These are phyloP conservation scores for Cydia fagiglandana DNA, from an alignment of 1,140 invertebrate species.

Conservation along the genomic window DNA sequence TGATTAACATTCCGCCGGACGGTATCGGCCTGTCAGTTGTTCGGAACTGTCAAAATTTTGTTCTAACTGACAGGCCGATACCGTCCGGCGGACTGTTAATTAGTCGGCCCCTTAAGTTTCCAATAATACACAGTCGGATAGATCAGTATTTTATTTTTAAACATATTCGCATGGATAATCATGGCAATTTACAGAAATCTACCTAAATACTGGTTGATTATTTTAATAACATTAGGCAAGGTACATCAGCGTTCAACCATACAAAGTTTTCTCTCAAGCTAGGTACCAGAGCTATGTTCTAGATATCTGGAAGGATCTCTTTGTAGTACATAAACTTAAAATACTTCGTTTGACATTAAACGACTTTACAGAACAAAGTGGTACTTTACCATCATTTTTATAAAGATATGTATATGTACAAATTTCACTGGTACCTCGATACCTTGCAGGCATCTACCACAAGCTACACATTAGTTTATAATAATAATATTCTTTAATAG, in stretches of 20 bases:
- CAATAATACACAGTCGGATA: not conserved
- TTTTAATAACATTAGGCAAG: conserved; percentile 23
- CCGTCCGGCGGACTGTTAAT: too few species aligned
- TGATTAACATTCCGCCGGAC: too few species aligned
- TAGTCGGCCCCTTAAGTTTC: too few species aligned
- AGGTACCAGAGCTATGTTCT: conserved; percentile 7
- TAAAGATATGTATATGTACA: conserved; percentile 25
- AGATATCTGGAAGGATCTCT: not conserved
- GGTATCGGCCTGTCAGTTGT: too few species aligned
- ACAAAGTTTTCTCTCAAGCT: not conserved
- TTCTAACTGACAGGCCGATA: too few species aligned
- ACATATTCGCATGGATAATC: conserved; percentile 19
- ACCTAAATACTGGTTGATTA: conserved; percentile 24
- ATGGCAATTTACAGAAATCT: conserved; percentile 30
- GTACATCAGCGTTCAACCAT: conserved; percentile 1
- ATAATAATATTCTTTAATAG: conserved; percentile 1
- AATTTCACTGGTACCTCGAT: conserved; percentile 18
- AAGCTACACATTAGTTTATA: conserved; percentile 17
- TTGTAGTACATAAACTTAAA: conserved; percentile 4
- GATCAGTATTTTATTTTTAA: conserved; percentile 32
- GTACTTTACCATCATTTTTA: conserved; percentile 5
- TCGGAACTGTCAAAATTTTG: too few species aligned
- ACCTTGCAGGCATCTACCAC: conserved; percentile 27
- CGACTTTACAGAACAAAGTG: not conserved
- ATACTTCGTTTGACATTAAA: not conserved